Base-by-base conservation (phyloP, 2,888 invertebrate genomes). In the Aporophyla lueneburgensis region DNA sequence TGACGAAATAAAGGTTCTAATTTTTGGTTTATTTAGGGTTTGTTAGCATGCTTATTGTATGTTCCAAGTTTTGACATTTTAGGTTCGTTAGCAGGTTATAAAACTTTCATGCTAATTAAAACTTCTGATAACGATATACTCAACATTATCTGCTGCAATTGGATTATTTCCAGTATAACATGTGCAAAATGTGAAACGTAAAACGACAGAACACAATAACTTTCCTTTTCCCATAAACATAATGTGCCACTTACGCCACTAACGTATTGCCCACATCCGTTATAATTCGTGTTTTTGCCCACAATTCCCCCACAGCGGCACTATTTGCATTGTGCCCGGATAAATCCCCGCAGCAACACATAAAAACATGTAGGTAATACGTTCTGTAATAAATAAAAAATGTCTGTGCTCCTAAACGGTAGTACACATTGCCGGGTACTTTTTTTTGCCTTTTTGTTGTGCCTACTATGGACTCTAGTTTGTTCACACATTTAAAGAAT, bases 351-450 rank as follows among this genome's bases (percentile, higher is more conserved):
- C 78, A 66, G 78, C 56, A 71, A 61, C 61, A 72, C 80, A 84
- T 72, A 84, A 71, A 73, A 82, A 82, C 80, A 69, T n/a, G 80
- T 82, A 76, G 58, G 82, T 74, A 68, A 69, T 71, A 84, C 58
- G 71, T 71, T 71, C 58, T 65, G 84, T 61, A 71, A 80, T 84
- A 84, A 82, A 80, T 80, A 80, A 82, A 82, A 80, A 83, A 80
- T 59, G 58, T 27, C 19, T 70, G 59, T 69, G 49, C 16, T 84
- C 40, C 80, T 80, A 84, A 81, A 74, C 75, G 65, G 61, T 72
- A 24, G 53, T 66, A 46, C 68, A 49, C 53, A 67, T 53, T 70
- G 71, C 56, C 54, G 56, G 24, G n/a, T 66, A 58, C 53, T 58
- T 71, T 46, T 21, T 19, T 71, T 65, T 65, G 12, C 1, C 5